Percentiles rank a stretch among this genome's conserved stretches.
phyloP scores from a whole-genome alignment of 1,140 invertebrate species.

The Gonatopus flavifemur region DNA sequence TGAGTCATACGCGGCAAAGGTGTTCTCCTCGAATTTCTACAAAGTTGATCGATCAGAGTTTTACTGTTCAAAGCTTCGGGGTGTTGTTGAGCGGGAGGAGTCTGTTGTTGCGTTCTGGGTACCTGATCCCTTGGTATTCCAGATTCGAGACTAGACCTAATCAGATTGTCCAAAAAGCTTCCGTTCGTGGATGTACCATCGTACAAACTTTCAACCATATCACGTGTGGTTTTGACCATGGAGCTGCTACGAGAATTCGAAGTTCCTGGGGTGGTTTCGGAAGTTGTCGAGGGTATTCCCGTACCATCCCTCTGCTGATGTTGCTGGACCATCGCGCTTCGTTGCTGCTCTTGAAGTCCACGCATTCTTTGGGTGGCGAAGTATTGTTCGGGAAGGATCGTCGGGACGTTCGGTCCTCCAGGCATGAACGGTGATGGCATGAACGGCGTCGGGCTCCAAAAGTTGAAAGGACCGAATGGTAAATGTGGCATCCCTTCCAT shows the following conservation, averaged over 20 bases:
- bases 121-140: slow-evolving; percentile 55
- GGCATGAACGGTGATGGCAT: slow-evolving; percentile 65
- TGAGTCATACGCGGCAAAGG: slow-evolving; percentile 56
- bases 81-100: slow-evolving; percentile 26
- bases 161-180: slow-evolving; percentile 77
- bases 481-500: slow-evolving; percentile 59
- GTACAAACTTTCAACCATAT: slow-evolving; percentile 65
- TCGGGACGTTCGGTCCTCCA: slow-evolving; percentile 54
- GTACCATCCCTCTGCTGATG: slow-evolving; percentile 24
- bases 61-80: slow-evolving; percentile 63
- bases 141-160: slow-evolving; percentile 74
- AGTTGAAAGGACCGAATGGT: slow-evolving; percentile 64
- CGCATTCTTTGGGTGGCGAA: slow-evolving; percentile 82
- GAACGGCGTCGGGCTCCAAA: slow-evolving; percentile 65
- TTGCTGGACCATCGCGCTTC: slow-evolving; percentile 39
- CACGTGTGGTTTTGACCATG: slow-evolving; percentile 61
- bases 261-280: slow-evolving; percentile 45
- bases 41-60: slow-evolving; percentile 71
- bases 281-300: slow-evolving; percentile 36
- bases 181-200: slow-evolving; percentile 69
- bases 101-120: slow-evolving; percentile 35
- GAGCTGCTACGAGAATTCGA: slow-evolving; percentile 41
- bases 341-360: slow-evolving; percentile 71
- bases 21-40: slow-evolving; percentile 64
- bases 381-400: slow-evolving; percentile 66